Conservation (phyloP, 2,888 invertebrate species). For the Nephrotoma appendiculata region DNA sequence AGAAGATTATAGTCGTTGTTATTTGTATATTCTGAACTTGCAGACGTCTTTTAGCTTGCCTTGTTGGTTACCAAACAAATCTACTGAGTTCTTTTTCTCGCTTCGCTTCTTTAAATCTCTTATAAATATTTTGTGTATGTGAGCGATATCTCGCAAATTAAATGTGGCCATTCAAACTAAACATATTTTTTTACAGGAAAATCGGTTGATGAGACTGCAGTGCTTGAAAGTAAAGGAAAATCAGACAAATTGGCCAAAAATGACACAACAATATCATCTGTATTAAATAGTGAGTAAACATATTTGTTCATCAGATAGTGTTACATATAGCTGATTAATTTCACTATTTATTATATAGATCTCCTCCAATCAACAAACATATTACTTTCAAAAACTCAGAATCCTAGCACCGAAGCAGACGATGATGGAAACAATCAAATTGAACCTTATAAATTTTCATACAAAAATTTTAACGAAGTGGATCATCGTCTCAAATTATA, state of each 20-base stretch:
- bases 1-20: too few relatives aligned
- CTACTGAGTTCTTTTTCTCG: too few relatives aligned
- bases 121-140: too few relatives aligned
- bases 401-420: conserved; percentile 20
- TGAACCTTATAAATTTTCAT: conserved; percentile 36
- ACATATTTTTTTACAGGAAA: neutral
- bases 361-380: conserved; percentile 36
- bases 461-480: conserved; percentile 36
- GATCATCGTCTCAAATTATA: conserved; percentile 44
- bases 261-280: conserved; percentile 22
- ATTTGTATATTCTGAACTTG: too few relatives aligned
- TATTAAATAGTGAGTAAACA: conserved; percentile 33
- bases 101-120: too few relatives aligned
- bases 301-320: neutral
- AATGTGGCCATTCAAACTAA: neutral
- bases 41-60: too few relatives aligned
- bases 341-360: conserved; percentile 20
- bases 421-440: conserved; percentile 5
- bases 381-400: conserved; percentile 28
- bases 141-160: too few relatives aligned
- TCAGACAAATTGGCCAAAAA: conserved; percentile 16
- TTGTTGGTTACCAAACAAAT: too few relatives aligned
- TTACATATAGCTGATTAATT: neutral
- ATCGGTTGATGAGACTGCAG: conserved; percentile 1
- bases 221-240: conserved; percentile 4